Evolutionary conservation across 2,113 vertebrate species (phyloP).

Genomic region (Romanogobio albipinnatus): DNA sequence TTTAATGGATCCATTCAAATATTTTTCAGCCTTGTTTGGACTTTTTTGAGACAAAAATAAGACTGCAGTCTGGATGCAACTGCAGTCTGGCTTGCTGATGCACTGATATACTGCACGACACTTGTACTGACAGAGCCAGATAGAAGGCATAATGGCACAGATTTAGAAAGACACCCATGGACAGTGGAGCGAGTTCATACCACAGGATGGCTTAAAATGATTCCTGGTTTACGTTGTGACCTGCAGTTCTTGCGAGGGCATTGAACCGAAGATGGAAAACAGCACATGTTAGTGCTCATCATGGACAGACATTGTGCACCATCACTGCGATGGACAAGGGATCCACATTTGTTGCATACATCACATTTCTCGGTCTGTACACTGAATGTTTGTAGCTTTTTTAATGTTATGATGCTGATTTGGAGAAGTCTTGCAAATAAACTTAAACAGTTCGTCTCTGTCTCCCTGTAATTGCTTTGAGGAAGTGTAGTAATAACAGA

Average conservation of each 20-base stretch:
- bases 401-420: slow-evolving; percentile 3
- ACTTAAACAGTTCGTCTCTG: slow-evolving; percentile 36
- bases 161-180: not conserved
- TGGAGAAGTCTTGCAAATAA: slow-evolving; percentile 45
- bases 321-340: not conserved
- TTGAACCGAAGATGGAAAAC: not conserved
- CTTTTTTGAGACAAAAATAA: not conserved
- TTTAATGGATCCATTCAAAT: not conserved
- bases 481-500: not conserved
- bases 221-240: not conserved
- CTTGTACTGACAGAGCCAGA: not conserved
- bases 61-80: not conserved
- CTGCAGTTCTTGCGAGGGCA: not conserved
- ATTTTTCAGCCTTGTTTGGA: not conserved
- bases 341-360: not conserved
- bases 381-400: slow-evolving; percentile 26
- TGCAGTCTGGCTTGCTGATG: not conserved
- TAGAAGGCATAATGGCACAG: not conserved
- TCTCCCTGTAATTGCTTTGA: not conserved
- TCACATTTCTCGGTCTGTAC: not conserved
- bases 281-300: not conserved
- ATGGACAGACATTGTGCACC: slow-evolving; percentile 8
- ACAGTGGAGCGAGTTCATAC: not conserved
- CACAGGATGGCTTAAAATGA: not conserved
- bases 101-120: no score